Evolutionary conservation across 53 echinoderm and acorn worm species (phyloP).

Genomic region (Crossaster papposus): DNA sequence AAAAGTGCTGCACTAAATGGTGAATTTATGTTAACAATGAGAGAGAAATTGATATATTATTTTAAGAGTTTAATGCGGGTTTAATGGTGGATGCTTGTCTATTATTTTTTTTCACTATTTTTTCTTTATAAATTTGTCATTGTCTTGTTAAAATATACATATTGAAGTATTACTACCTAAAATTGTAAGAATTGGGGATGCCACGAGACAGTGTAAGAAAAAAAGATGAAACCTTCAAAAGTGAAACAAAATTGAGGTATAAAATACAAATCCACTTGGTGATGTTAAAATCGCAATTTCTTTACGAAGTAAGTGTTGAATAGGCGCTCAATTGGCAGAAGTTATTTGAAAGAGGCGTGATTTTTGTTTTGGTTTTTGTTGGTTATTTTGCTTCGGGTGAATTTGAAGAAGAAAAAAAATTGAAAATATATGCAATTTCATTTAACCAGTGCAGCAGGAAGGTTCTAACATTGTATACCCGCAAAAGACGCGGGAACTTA

Average conservation of each 20-base stretch:
- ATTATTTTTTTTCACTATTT: slow-evolving; percentile 45
- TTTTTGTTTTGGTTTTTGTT: background rate
- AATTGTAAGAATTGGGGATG: background rate
- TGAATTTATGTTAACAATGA: background rate
- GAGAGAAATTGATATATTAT: slow-evolving; percentile 41
- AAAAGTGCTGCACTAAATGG: slow-evolving; percentile 41
- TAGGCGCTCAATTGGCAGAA: background rate
- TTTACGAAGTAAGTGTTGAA: background rate
- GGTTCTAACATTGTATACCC: slow-evolving; percentile 13
- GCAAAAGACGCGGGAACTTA: slow-evolving; percentile 8
- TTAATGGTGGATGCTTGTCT: slow-evolving; percentile 47
- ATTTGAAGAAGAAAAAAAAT: slow-evolving; percentile 1
- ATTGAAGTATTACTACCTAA: slow-evolving; percentile 20
- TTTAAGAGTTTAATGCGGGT: slow-evolving; percentile 61
- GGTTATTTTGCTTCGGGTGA: slow-evolving; percentile 27
- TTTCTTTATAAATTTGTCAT: slow-evolving; percentile 26
- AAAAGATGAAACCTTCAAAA: background rate
- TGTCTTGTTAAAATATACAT: slow-evolving; percentile 17
- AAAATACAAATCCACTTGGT: background rate
- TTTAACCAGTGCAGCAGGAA: slow-evolving; percentile 29
- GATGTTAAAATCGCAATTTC: background rate
- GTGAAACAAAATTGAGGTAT: background rate
- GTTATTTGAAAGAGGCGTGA: slow-evolving; percentile 1
- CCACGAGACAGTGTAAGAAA: background rate
- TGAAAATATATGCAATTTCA: slow-evolving; percentile 59